Conservation (phyloP, 2,113 vertebrate genomes). For the Otolemur garnettii region DNA sequence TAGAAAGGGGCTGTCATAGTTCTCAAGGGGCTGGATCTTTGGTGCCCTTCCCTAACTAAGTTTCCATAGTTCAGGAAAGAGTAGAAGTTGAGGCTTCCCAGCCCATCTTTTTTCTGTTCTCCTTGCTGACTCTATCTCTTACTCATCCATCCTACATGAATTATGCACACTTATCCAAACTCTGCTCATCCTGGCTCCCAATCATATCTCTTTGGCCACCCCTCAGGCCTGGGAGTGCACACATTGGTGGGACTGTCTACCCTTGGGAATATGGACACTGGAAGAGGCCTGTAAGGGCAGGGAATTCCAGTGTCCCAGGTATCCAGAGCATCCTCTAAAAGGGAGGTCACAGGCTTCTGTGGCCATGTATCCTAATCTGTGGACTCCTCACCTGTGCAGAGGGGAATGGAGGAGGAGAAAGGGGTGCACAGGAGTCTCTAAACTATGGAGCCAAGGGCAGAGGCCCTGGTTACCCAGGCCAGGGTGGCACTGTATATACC, state of each 20-base stretch:
- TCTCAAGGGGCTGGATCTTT: background rate
- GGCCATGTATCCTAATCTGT: background rate
- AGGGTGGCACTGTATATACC: background rate
- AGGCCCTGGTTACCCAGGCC: background rate
- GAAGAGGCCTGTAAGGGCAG: background rate
- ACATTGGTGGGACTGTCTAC: background rate
- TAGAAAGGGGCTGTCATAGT: background rate
- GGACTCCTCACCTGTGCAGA: background rate
- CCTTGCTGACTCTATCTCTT: background rate
- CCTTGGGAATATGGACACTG: background rate
- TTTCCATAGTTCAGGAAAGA: background rate
- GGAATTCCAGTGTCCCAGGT: background rate
- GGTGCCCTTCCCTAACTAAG: background rate
- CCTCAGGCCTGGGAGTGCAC: background rate
- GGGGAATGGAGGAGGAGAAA: no score
- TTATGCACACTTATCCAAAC: background rate
- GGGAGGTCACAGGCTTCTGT: background rate
- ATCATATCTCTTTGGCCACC: background rate
- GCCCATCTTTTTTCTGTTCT: background rate
- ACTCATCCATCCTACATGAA: background rate
- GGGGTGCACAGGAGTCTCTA: background rate
- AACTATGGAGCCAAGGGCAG: background rate
- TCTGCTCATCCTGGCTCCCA: background rate
- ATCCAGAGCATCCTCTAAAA: background rate
- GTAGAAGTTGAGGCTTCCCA: background rate